Conservation (phyloP, 1,140 invertebrate species). For the Pachypsylla venusta region DNA sequence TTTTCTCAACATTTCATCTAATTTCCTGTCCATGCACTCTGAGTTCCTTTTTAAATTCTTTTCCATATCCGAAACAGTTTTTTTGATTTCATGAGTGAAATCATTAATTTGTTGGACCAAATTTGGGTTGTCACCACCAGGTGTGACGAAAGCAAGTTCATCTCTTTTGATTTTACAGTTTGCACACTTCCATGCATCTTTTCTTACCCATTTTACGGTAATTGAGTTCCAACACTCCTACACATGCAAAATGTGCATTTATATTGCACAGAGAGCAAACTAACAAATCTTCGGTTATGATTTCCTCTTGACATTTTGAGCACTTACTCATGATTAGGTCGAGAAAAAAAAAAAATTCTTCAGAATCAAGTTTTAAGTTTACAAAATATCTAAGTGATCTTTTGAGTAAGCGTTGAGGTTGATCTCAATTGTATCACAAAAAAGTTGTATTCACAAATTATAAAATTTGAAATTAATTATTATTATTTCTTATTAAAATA, state of each 20-base stretch:
- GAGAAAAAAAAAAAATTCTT: too few species aligned
- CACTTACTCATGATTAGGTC: too few species aligned
- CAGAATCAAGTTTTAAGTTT: too few species aligned
- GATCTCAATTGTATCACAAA: too few species aligned
- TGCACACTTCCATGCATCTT: background rate
- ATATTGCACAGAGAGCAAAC: background rate
- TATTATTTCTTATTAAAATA: too few species aligned
- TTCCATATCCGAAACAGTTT: background rate
- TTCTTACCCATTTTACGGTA: background rate
- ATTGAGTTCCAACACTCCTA: background rate
- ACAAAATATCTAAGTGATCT: too few species aligned
- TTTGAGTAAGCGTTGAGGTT: too few species aligned
- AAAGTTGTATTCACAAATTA: too few species aligned
- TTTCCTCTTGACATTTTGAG: background rate
- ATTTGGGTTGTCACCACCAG: background rate
- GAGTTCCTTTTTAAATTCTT: background rate
- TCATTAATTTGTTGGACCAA: background rate
- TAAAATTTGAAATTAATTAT: too few species aligned
- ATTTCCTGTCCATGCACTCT: background rate
- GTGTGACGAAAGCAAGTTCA: background rate
- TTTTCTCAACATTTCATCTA: background rate
- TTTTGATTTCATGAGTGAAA: background rate
- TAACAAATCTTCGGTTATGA: background rate
- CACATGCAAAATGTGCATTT: background rate
- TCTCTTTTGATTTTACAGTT: background rate